Evolutionary conservation across 1,140 invertebrate species (phyloP), one percentile per base, ranked within the genome.

Genomic region (Camponotus pennsylvanicus): DNA sequence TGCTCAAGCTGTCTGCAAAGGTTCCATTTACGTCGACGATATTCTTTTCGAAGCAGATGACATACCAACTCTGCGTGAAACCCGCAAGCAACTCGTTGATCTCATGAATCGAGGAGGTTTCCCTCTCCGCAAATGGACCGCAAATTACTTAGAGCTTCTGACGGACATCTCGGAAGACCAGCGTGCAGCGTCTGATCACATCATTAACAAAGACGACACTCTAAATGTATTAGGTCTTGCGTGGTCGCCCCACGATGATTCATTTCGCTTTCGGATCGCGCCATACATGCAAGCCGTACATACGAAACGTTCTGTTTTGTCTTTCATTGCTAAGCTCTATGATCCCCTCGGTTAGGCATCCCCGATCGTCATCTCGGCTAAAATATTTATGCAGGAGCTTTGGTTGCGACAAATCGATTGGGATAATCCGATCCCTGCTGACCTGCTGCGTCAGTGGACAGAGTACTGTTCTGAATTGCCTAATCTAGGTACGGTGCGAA

Each of bases 21-120:
- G 40, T 2, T 15, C 37, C 7, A 4, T 67, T 40, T 70, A 80
- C 15, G 52, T 80, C 1, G 78, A 80, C 11, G 78, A 80, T 32
- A 15, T 70, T 11, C 63, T 80, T 21, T 57, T 42, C 40, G 78
- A 13, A 57, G 27, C 61, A 9, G 27, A 64, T 13, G 61, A 63
- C 5, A 32, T 11, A 2, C 27, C 6, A 34, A 8, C 27, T 9
- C 7, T 32, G 1, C 21, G 3, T 13, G 6, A 11, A 3, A 63
- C 8, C 7, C 21, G 27, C 1, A 9, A 34, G 0, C 27, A 63
- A 5, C 9, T 63, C 0, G 32, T 27, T 11, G n/a, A 21, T 5
- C 3, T 61, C 5, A 6, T 63, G 4, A 18, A 32, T 9, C 1
- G 27, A 6, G 59, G 59, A 7, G 27, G 59, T 0, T 63, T 63